Percentiles rank a stretch among this genome's conserved stretches.
Conservation (phyloP, 2,888 invertebrate genomes). For the Sycophila texana region DNA sequence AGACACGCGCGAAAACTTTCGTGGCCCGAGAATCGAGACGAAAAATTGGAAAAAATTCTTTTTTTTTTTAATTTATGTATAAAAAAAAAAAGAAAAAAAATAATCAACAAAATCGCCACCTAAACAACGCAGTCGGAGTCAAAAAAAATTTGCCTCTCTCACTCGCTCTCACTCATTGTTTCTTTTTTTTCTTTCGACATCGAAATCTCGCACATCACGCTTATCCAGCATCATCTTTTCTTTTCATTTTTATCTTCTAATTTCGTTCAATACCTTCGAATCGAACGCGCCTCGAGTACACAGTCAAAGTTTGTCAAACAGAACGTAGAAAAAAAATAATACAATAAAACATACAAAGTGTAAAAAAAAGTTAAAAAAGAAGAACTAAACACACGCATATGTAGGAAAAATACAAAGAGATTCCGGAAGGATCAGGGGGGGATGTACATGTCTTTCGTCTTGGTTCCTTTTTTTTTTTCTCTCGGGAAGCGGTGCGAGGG, state of each 20-base stretch:
- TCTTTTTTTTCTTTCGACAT: conserved; percentile 33
- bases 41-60: conserved; percentile 48
- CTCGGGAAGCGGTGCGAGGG: too few relatives aligned
- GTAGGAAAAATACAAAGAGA: conserved; percentile 30
- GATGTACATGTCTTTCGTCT: conserved; percentile 15
- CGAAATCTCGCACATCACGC: conserved; percentile 42
- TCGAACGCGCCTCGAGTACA: conserved; percentile 55
- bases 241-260: too few relatives aligned
- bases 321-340: conserved; percentile 48
- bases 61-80: too few relatives aligned
- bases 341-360: conserved; percentile 51
- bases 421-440: conserved; percentile 44
- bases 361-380: conserved; percentile 52
- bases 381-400: conserved; percentile 40
- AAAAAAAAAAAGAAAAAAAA: conserved; percentile 38
- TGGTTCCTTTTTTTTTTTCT: not conserved
- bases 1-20: conserved; percentile 51
- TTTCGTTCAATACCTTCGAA: conserved; percentile 36
- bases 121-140: conserved; percentile 40
- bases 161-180: conserved; percentile 36
- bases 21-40: conserved; percentile 50
- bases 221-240: conserved; percentile 7
- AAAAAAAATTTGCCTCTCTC: conserved; percentile 36
- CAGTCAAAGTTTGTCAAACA: conserved; percentile 55
- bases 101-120: conserved; percentile 53